Percentiles rank a stretch among this genome's conserved stretches.
Evolutionary conservation across 1,140 invertebrate species (phyloP).

Genomic region (Diorhabda elongata): DNA sequence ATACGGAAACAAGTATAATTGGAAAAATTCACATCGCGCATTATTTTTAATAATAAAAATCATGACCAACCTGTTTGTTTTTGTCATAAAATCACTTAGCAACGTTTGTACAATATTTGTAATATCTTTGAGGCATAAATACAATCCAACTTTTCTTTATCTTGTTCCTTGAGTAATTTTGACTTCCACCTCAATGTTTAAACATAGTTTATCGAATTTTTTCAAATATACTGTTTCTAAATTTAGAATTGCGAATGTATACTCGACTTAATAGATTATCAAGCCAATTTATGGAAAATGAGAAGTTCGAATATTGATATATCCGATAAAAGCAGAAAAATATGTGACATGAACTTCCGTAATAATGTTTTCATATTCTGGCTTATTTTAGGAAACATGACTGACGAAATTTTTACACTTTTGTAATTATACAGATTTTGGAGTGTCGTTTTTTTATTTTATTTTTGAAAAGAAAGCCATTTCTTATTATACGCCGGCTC

Average conservation of each 20-base stretch:
- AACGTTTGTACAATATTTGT: neutral
- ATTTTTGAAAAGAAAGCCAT: constrained; percentile 33
- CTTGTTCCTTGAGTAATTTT: neutral
- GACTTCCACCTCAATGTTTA: neutral
- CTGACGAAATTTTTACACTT: constrained; percentile 43
- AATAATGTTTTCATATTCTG: neutral
- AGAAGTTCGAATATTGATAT: no score
- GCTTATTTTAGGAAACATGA: constrained; percentile 27
- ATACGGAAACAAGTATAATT: constrained; percentile 2
- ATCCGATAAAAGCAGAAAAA: no score
- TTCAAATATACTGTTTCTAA: constrained; percentile 4
- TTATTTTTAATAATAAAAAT: neutral
- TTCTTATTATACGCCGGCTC: constrained; percentile 34
- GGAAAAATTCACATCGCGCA: neutral
- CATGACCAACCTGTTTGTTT: neutral
- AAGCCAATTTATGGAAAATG: neutral
- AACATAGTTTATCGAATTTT: neutral
- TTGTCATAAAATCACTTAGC: neutral
- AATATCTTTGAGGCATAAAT: neutral
- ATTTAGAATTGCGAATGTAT: constrained; percentile 9
- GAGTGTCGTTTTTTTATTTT: constrained; percentile 39
- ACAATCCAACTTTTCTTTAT: neutral
- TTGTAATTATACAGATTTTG: constrained; percentile 42
- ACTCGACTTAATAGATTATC: constrained; percentile 7
- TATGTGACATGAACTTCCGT: no score